These are phyloP conservation scores for Leptopilina drosophilae DNA, from an alignment of 2,888 invertebrate genomes.

Conservation along the genomic window DNA sequence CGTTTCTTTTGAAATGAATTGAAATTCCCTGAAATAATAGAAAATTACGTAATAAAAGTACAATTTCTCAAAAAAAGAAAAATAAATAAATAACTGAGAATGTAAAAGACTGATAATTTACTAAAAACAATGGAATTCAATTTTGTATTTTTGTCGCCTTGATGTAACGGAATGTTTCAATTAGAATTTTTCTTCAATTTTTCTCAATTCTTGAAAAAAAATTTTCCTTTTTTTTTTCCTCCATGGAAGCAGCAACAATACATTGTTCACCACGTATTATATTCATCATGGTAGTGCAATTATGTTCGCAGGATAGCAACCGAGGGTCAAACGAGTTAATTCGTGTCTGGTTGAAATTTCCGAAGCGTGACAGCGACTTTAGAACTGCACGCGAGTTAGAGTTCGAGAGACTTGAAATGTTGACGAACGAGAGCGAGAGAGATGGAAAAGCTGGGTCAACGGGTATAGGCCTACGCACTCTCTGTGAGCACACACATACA, in stretches of 20 bases:
- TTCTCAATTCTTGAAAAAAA: background rate
- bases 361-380: slow-evolving; percentile 54
- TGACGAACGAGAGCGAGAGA: slow-evolving; percentile 23
- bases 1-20: background rate
- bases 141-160: background rate
- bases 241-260: slow-evolving; percentile 12
- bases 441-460: background rate
- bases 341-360: slow-evolving; percentile 55
- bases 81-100: no score
- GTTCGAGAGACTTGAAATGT: slow-evolving; percentile 31
- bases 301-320: slow-evolving; percentile 47
- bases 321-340: slow-evolving; percentile 56
- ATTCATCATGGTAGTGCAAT: slow-evolving; percentile 27
- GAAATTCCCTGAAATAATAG: background rate
- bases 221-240: background rate
- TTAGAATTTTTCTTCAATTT: slow-evolving; percentile 1
- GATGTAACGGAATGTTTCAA: background rate
- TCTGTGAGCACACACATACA: background rate
- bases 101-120: no score
- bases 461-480: slow-evolving; percentile 37
- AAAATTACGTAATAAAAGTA: background rate
- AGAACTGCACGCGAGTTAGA: slow-evolving; percentile 46
- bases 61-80: background rate
- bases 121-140: background rate
- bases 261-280: slow-evolving; percentile 35